Percentiles rank a stretch among this genome's conserved stretches.
Conservation (phyloP, 2,797 vertebrate species). For the Xiphophorus birchmanni region DNA sequence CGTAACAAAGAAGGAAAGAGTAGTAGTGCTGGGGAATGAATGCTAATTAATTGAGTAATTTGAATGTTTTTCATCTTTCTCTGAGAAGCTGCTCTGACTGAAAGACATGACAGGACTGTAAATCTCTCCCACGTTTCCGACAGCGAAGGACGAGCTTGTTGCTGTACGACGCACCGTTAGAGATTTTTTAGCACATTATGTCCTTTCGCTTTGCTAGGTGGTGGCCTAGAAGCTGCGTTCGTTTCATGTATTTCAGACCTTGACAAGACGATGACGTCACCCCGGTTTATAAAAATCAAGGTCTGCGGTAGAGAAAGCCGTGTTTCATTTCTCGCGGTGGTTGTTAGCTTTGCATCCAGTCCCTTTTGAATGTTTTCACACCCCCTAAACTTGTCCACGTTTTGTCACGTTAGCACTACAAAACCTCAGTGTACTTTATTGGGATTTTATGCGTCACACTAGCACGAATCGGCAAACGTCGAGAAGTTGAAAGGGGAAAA, state of each 20-base stretch:
- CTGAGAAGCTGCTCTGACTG: neutral
- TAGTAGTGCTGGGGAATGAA: neutral
- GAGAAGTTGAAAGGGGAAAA: neutral
- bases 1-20: neutral
- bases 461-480: neutral
- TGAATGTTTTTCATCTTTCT: constrained; percentile 7
- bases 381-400: neutral
- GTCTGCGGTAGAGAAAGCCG: neutral
- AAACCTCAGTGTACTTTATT: neutral
- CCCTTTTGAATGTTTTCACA: neutral
- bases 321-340: neutral
- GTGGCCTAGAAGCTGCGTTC: neutral
- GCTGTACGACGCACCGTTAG: neutral
- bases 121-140: neutral
- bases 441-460: neutral
- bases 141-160: constrained; percentile 1
- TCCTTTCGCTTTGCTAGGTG: neutral
- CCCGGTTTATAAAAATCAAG: neutral
- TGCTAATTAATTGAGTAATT: neutral
- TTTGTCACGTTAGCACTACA: neutral
- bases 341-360: neutral
- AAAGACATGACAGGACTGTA: neutral
- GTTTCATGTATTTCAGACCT: neutral
- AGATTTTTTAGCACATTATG: neutral
- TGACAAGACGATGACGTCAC: neutral